These are phyloP conservation scores for Podabrus alpinus DNA, from an alignment of 2,888 invertebrate species.

Conservation along the genomic window DNA sequence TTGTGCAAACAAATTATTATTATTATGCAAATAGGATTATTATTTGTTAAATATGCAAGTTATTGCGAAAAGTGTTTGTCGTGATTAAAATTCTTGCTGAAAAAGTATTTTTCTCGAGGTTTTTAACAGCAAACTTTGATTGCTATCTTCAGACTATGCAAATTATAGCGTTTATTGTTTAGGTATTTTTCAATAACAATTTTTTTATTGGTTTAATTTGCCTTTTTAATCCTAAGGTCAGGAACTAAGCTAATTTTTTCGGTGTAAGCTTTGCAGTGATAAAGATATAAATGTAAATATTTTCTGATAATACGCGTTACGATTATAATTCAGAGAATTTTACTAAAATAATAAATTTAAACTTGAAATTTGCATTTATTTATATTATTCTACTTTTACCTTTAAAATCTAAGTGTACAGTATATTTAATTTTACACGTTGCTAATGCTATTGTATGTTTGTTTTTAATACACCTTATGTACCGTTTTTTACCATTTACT, in stretches of 20 bases:
- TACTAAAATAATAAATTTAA: not conserved
- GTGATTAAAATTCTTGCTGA: not conserved
- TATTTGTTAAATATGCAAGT: not conserved
- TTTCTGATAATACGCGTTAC: too few species aligned
- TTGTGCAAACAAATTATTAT: not conserved
- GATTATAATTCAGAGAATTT: not conserved
- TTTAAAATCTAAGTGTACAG: not conserved
- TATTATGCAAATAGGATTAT: not conserved
- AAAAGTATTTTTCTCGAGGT: not conserved
- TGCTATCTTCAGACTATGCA: not conserved
- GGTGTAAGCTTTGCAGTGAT: too few species aligned
- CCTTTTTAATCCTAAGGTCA: too few species aligned
- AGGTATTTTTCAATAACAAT: too few species aligned
- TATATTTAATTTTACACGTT: not conserved
- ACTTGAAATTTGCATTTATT: not conserved
- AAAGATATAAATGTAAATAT: too few species aligned
- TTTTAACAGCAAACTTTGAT: not conserved
- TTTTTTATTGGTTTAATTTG: too few species aligned
- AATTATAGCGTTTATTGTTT: not conserved
- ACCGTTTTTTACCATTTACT: slow-evolving; percentile 15
- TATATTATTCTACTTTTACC: not conserved
- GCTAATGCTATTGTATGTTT: not conserved
- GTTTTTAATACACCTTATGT: not conserved
- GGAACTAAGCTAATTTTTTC: too few species aligned
- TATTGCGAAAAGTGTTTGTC: not conserved